Evolutionary conservation across 2,888 invertebrate genomes (phyloP).

Genomic region (Megastigmus dorsalis): DNA sequence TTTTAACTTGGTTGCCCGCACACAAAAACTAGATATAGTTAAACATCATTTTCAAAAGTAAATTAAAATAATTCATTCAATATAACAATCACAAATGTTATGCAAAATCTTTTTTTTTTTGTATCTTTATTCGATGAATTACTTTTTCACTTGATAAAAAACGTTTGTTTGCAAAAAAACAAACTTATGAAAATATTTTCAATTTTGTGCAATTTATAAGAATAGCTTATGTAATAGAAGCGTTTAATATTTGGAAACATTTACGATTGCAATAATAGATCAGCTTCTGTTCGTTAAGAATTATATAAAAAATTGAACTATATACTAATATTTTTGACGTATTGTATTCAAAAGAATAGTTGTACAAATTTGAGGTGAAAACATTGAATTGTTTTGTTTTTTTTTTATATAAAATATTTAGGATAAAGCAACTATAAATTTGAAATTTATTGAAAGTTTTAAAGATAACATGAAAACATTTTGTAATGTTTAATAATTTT

Average conservation of each 20-base stretch:
- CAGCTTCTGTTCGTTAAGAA: background rate
- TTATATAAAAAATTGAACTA: slow-evolving; percentile 4
- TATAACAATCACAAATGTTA: slow-evolving; percentile 1
- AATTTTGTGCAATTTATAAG: slow-evolving; percentile 17
- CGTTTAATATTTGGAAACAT: background rate
- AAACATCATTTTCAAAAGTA: background rate
- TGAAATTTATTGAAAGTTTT: slow-evolving; percentile 3
- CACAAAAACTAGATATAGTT: background rate
- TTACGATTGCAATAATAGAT: background rate
- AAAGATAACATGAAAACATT: slow-evolving; percentile 20
- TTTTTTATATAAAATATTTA: too few species aligned
- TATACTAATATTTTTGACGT: background rate
- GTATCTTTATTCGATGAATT: background rate
- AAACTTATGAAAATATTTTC: slow-evolving; percentile 30
- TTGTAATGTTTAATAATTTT: slow-evolving; percentile 12
- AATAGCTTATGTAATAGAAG: background rate
- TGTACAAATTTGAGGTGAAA: background rate
- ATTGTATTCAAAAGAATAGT: slow-evolving; percentile 14
- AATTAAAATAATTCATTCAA: slow-evolving; percentile 8
- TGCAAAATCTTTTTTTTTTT: background rate
- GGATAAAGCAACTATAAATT: too few species aligned
- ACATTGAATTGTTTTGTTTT: too few species aligned
- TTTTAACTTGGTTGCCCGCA: background rate
- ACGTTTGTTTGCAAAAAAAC: background rate
- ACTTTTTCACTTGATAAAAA: background rate